These are phyloP conservation scores for Oreochromis niloticus DNA, from an alignment of 2,113 vertebrate species.

Conservation along the genomic window DNA sequence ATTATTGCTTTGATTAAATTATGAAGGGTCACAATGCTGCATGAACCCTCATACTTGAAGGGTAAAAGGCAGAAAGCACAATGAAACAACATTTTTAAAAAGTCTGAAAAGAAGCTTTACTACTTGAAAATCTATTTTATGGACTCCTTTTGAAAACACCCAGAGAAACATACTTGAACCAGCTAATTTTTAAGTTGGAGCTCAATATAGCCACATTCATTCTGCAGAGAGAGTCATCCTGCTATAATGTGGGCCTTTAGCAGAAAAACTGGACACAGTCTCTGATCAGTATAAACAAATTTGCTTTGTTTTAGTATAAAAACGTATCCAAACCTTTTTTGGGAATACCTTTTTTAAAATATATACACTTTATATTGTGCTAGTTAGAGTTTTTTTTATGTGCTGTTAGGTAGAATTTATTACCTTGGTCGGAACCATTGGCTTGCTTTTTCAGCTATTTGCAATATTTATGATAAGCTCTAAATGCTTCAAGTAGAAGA, in stretches of 20 bases:
- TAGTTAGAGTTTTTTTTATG: fast-evolving
- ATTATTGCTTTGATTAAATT: neutral
- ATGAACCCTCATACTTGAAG: neutral
- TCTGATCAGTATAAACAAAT: neutral
- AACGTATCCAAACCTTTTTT: neutral
- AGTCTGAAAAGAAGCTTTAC: neutral
- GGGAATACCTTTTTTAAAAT: neutral
- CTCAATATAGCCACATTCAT: neutral
- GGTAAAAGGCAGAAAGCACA: neutral
- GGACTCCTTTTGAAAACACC: neutral
- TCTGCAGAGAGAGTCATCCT: neutral
- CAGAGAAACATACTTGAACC: neutral
- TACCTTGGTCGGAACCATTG: neutral
- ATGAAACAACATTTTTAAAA: neutral
- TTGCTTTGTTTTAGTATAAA: neutral
- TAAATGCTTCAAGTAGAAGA: neutral
- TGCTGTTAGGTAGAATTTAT: neutral
- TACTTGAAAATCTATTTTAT: neutral
- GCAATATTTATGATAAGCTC: neutral
- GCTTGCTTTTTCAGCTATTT: neutral
- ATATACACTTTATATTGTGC: neutral
- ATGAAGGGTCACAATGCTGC: neutral
- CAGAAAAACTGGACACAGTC: neutral
- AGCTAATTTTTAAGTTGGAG: neutral
- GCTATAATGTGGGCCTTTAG: neutral